phyloP scores from a whole-genome alignment of 2,888 invertebrate genomes.

The Tolmerus cingulatus region DNA sequence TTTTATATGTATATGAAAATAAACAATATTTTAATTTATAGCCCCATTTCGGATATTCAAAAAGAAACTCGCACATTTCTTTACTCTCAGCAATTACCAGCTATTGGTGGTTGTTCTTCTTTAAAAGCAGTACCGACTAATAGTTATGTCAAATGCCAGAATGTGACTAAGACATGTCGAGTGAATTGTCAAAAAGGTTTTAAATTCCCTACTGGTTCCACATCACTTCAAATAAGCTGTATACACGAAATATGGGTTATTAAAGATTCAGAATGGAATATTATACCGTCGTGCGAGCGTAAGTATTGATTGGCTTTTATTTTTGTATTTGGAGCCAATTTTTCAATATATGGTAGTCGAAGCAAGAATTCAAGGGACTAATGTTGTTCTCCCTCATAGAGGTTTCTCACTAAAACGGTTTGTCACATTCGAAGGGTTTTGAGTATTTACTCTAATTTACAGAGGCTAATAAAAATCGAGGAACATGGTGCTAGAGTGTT shows the following conservation, averaged over 20 bases:
- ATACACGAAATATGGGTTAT: constrained; percentile 65
- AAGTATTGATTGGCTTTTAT: constrained; percentile 52
- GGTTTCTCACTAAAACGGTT: too few relatives aligned
- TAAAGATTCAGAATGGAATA: constrained; percentile 62
- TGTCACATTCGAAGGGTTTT: too few relatives aligned
- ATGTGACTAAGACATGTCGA: constrained; percentile 60
- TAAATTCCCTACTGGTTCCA: constrained; percentile 67
- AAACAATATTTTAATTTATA: background rate
- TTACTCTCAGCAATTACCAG: background rate
- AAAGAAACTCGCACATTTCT: background rate
- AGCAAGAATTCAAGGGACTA: too few relatives aligned
- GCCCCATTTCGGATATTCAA: background rate
- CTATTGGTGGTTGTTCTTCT: background rate
- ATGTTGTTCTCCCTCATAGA: too few relatives aligned
- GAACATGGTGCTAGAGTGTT: too few relatives aligned
- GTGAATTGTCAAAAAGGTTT: constrained; percentile 65
- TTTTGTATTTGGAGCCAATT: background rate
- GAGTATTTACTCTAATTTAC: too few relatives aligned
- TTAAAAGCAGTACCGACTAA: background rate
- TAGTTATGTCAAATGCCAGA: constrained; percentile 29
- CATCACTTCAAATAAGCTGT: constrained; percentile 64
- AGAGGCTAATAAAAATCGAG: too few relatives aligned
- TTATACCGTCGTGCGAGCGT: constrained; percentile 73
- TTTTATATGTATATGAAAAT: background rate
- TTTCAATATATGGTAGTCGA: too few relatives aligned